Conservation (phyloP, 2,113 vertebrate genomes). For the Eulemur rufifrons region DNA sequence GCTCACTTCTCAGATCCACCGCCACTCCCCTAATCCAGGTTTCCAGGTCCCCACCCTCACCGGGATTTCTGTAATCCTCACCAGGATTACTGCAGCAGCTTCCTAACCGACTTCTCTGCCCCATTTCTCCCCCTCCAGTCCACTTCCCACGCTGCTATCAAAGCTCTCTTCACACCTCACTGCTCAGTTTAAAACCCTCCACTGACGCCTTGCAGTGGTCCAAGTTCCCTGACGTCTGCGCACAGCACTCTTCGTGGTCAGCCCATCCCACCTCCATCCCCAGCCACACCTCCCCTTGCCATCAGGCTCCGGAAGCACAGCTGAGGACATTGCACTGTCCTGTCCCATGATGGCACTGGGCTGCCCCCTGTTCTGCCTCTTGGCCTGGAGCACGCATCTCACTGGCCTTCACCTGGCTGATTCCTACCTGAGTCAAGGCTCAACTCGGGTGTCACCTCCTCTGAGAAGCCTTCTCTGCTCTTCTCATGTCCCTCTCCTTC, state of each 20-base stretch:
- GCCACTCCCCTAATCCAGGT: background rate
- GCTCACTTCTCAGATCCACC: background rate
- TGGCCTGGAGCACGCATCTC: background rate
- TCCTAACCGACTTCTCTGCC: background rate
- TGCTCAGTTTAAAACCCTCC: background rate
- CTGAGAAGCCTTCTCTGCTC: background rate
- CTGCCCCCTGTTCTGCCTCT: background rate
- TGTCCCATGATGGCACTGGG: background rate
- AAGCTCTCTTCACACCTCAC: background rate
- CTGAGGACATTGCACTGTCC: background rate
- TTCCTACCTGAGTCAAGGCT: background rate
- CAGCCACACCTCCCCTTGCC: background rate
- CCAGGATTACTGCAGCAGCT: background rate
- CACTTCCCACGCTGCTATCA: background rate
- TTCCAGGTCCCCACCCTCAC: background rate
- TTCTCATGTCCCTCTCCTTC: background rate
- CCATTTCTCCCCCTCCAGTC: background rate
- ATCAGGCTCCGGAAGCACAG: background rate
- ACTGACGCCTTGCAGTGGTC: background rate
- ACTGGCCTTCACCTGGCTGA: background rate
- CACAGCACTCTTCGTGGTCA: background rate
- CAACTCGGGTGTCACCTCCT: background rate
- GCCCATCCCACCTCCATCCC: background rate
- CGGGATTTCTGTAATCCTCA: background rate
- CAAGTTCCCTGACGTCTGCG: background rate